phyloP scores from a whole-genome alignment of 1,140 invertebrate species.

The Euura lappo region DNA sequence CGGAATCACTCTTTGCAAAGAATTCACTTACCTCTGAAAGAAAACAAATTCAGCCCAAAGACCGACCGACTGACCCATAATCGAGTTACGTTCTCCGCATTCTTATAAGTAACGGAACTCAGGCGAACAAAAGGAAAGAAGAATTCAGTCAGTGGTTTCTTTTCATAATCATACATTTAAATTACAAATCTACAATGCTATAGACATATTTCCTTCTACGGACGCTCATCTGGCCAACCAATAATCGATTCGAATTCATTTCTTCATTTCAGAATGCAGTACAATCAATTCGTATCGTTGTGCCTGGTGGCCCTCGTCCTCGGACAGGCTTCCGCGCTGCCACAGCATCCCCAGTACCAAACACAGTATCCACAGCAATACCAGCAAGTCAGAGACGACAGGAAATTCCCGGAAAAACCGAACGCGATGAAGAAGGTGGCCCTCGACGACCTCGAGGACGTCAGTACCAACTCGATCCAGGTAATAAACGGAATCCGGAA shows the following conservation, averaged over 20 bases:
- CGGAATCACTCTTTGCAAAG: no score
- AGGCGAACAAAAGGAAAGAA: not conserved
- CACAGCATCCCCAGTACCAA: slow-evolving; percentile 47
- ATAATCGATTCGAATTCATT: not conserved
- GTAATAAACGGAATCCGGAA: slow-evolving; percentile 44
- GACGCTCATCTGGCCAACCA: not conserved
- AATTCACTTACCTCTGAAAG: not conserved
- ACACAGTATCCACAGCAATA: slow-evolving; percentile 57
- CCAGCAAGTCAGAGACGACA: slow-evolving; percentile 59
- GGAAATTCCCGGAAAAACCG: slow-evolving; percentile 86
- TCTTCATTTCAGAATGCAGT: slow-evolving; percentile 44
- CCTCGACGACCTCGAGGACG: slow-evolving; percentile 79
- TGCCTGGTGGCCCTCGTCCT: slow-evolving; percentile 52
- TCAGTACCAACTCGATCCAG: slow-evolving; percentile 79
- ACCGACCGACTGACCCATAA: slow-evolving; percentile 1
- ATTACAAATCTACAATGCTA: no score
- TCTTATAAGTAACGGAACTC: not conserved
- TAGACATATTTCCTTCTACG: no score
- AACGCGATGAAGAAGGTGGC: slow-evolving; percentile 87
- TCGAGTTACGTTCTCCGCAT: slow-evolving; percentile 4
- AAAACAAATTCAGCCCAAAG: not conserved
- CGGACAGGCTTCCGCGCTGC: slow-evolving; percentile 49
- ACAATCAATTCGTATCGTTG: slow-evolving; percentile 47
- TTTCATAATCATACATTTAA: not conserved
- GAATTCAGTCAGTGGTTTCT: no score